phyloP scores from a whole-genome alignment of 2,888 invertebrate genomes.

The Euplagia quadripunctaria region DNA sequence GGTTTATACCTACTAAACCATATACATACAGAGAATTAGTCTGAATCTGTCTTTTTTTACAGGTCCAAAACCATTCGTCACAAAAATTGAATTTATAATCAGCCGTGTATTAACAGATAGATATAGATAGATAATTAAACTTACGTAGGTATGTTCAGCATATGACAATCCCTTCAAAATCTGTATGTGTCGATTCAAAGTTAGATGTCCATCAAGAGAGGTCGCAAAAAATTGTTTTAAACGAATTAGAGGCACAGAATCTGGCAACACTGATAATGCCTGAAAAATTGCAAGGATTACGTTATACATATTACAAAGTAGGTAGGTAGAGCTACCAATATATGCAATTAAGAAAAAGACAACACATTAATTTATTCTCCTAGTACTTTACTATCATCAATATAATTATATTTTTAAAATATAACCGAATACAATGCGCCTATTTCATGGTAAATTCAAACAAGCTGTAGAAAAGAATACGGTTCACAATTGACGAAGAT shows the following conservation, averaged over 20 bases:
- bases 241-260: constrained; percentile 91
- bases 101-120: neutral
- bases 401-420: too few species aligned
- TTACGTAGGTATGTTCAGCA: constrained; percentile 94
- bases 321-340: too few species aligned
- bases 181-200: constrained; percentile 91
- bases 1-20: too few species aligned
- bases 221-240: constrained; percentile 93
- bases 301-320: neutral
- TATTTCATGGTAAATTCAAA: too few species aligned
- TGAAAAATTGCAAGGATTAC: constrained; percentile 52
- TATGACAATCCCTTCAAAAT: constrained; percentile 94
- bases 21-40: neutral
- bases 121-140: neutral
- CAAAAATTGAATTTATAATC: neutral
- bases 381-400: too few species aligned
- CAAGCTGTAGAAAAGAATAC: too few species aligned
- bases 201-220: constrained; percentile 92
- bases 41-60: neutral
- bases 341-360: too few species aligned
- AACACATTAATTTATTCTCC: too few species aligned
- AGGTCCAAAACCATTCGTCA: neutral
- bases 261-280: constrained; percentile 93
- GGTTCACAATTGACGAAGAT: too few species aligned
- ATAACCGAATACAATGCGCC: too few species aligned